Percentiles rank a stretch among this genome's conserved stretches.
Evolutionary conservation across 1,140 invertebrate species (phyloP).

Genomic region (Anastrepha obliqua): DNA sequence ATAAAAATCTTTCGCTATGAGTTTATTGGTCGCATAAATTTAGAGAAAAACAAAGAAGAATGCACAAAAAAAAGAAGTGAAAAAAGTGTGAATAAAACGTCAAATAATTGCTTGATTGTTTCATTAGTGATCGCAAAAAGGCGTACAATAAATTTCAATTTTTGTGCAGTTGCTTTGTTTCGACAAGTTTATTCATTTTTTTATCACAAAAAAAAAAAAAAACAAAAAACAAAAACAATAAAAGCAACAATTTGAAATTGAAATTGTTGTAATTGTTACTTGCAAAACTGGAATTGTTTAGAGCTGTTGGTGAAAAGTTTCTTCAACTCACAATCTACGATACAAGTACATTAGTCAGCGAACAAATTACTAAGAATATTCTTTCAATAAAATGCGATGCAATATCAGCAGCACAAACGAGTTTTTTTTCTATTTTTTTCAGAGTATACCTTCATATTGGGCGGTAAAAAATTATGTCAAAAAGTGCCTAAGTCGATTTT

Average conservation of each 20-base stretch:
- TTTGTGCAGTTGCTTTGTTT: background rate
- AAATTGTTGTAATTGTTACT: background rate
- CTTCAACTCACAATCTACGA: conserved; percentile 11
- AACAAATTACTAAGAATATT: background rate
- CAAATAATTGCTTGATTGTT: background rate
- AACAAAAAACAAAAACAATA: background rate
- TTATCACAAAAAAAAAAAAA: background rate
- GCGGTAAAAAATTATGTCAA: background rate
- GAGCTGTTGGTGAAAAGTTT: background rate
- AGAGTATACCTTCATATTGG: background rate
- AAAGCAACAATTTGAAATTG: too few species aligned
- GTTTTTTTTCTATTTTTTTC: background rate
- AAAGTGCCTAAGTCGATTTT: background rate
- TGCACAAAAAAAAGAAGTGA: background rate
- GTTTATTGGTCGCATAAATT: conserved; percentile 23
- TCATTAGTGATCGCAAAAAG: background rate
- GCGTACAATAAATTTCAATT: background rate
- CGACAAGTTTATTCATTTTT: background rate
- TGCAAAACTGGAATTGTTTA: background rate
- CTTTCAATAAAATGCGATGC: too few species aligned
- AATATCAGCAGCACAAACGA: background rate
- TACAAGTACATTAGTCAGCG: background rate
- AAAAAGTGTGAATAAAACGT: conserved; percentile 8
- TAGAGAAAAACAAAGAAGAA: background rate
- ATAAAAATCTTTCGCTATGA: conserved; percentile 1